Evolutionary conservation across 1,140 invertebrate genomes (phyloP).

Genomic region (Drosophila pallidifrons): DNA sequence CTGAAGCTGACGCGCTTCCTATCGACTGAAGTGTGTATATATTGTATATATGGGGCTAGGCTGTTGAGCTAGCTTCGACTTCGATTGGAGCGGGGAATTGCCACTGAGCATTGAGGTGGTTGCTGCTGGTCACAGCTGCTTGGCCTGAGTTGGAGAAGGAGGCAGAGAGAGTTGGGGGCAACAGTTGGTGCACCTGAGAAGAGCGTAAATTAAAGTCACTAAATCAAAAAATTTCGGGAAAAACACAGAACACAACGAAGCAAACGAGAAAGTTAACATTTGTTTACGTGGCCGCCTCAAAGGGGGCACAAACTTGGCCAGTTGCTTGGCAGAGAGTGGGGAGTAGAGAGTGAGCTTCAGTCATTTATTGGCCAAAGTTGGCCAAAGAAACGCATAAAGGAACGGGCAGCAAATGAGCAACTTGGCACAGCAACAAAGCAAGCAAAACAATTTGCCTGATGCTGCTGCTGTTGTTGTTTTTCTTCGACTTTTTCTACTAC

Average conservation of each 20-base stretch:
- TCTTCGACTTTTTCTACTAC: slow-evolving; percentile 29
- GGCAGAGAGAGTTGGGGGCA: slow-evolving; percentile 18
- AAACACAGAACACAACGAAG: slow-evolving; percentile 55
- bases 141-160: slow-evolving; percentile 1
- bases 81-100: neutral
- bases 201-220: slow-evolving; percentile 84
- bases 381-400: slow-evolving; percentile 45
- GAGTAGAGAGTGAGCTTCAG: slow-evolving; percentile 45
- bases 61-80: neutral
- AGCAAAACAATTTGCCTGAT: slow-evolving; percentile 83
- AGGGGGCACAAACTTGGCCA: neutral
- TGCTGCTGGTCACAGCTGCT: slow-evolving; percentile 51
- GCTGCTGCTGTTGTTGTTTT: slow-evolving; percentile 29
- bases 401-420: slow-evolving; percentile 69
- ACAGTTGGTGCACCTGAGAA: slow-evolving; percentile 79
- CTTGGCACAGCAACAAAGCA: slow-evolving; percentile 65
- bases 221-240: slow-evolving; percentile 79
- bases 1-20: slow-evolving; percentile 76
- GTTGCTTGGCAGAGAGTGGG: neutral
- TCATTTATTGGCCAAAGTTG: slow-evolving; percentile 79
- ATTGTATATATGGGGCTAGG: neutral
- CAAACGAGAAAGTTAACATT: slow-evolving; percentile 80
- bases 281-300: slow-evolving; percentile 74
- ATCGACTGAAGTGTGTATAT: slow-evolving; percentile 65
- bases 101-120: slow-evolving; percentile 1